Conservation (phyloP, 2,113 vertebrate genomes). For the Brachirus orientalis region DNA sequence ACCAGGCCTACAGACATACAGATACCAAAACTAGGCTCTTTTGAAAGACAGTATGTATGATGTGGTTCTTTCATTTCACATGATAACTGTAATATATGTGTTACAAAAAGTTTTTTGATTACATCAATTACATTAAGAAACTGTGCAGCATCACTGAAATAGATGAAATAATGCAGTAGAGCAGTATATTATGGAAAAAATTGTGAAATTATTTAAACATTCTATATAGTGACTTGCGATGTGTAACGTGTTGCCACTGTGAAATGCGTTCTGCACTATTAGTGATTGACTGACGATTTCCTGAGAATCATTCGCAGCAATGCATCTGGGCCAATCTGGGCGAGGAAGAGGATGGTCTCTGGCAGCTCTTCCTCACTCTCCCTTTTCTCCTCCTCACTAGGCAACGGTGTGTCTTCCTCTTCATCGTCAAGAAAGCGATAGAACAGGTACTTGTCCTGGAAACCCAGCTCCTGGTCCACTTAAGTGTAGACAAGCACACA, state of each 20-base stretch:
- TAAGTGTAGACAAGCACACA: slow-evolving; percentile 11
- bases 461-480: slow-evolving; percentile 97
- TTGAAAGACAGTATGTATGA: too few relatives aligned
- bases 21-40: not conserved
- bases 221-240: not conserved
- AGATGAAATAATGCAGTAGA: not conserved
- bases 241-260: not conserved
- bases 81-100: not conserved
- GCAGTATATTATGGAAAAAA: too few relatives aligned
- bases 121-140: not conserved
- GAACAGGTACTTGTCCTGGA: slow-evolving; percentile 98
- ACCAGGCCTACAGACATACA: slow-evolving; percentile 85
- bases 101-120: not conserved
- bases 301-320: slow-evolving; percentile 98
- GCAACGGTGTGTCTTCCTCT: slow-evolving; percentile 89
- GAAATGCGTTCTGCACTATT: not conserved
- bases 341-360: slow-evolving; percentile 93
- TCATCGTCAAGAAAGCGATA: slow-evolving; percentile 98
- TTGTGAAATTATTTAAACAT: too few relatives aligned
- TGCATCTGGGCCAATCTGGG: slow-evolving; percentile 95
- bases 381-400: slow-evolving; percentile 95
- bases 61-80: not conserved
- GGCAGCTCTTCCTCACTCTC: slow-evolving; percentile 96
- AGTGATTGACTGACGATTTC: slow-evolving; percentile 87
- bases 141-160: not conserved